Base-by-base conservation (phyloP, 2,888 invertebrate species). In the Heteromyza rotundicornis region DNA sequence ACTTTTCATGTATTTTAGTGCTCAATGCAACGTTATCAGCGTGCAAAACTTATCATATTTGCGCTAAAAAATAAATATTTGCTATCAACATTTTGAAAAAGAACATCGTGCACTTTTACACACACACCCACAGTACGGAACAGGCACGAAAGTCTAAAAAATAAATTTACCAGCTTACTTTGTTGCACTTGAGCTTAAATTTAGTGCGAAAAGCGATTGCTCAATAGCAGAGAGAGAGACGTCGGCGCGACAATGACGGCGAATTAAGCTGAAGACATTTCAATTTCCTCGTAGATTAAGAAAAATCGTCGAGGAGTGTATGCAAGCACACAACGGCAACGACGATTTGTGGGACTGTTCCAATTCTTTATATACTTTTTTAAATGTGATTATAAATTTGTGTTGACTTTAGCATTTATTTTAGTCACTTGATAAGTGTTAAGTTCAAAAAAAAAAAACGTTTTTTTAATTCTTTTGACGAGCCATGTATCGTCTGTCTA, bases 11-110 rank as follows among this genome's bases (percentile, higher is more conserved):
- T 3, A 14, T 40, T n/a, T 40, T 40, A 40, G 40, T 40, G 8
- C 8, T 8, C n/a, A n/a, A 12, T 40, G 7, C 40, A n/a, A 14
- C n/a, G n/a, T 7, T 40, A n/a, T 40, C 12, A 12, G 40, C n/a
- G 40, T 3, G n/a, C n/a, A n/a, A n/a, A n/a, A 40, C 40, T 40
- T 40, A 40, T 40, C 40, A n/a, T 40, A n/a, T 40, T 40, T 40
- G n/a, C 40, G 7, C n/a, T 7, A 14, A n/a, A 7, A 40, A 40
- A 8, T 32, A 32, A 3, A 12, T 40, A 14, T 40, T 40, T 40
- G 40, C n/a, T 40, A 40, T 40, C 40, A 40, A n/a, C 40, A n/a
- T n/a, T n/a, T n/a, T 40, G 40, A 40, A 40, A 14, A 14, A 40
- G 14, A n/a, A 40, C 8, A 40, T 12, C 3, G n/a, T 14, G n/a